A percentile compares a stretch with the other conserved stretches of the same genome.
These are phyloP conservation scores for Dasyurus viverrinus DNA, from an alignment of 2,113 vertebrate genomes.

Conservation along the genomic window DNA sequence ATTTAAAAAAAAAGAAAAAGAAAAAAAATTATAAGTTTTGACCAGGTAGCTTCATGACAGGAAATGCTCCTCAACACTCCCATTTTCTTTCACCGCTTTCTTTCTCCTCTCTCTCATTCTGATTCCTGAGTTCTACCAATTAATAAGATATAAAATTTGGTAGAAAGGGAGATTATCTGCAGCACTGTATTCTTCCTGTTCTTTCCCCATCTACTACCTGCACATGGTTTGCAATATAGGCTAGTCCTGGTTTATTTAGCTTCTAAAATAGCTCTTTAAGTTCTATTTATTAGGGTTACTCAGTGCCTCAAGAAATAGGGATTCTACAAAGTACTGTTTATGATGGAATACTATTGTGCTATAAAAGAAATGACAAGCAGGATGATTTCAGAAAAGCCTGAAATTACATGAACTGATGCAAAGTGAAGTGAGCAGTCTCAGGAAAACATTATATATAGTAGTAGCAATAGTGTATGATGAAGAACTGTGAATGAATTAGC, in stretches of 20 bases:
- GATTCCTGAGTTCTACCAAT: background rate
- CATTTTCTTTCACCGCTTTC: background rate
- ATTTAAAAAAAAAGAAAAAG: no score
- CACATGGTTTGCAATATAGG: background rate
- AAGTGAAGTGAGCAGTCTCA: background rate
- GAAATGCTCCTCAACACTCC: background rate
- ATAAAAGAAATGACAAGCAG: background rate
- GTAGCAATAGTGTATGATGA: background rate
- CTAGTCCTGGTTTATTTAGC: background rate
- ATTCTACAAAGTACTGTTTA: background rate
- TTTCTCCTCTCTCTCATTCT: background rate
- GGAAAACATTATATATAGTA: background rate
- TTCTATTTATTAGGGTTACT: background rate
- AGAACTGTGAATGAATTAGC: background rate
- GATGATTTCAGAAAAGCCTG: background rate
- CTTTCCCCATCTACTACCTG: background rate
- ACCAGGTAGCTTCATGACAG: background rate
- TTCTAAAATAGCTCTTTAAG: background rate
- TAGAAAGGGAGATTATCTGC: constrained; percentile 47
- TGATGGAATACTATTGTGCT: background rate
- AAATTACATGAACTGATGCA: background rate
- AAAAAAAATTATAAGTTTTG: background rate
- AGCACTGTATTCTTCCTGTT: background rate
- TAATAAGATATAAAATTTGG: background rate
- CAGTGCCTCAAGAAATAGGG: background rate